Conservation (phyloP, 1,140 invertebrate species). For the Cydia pomonella region DNA sequence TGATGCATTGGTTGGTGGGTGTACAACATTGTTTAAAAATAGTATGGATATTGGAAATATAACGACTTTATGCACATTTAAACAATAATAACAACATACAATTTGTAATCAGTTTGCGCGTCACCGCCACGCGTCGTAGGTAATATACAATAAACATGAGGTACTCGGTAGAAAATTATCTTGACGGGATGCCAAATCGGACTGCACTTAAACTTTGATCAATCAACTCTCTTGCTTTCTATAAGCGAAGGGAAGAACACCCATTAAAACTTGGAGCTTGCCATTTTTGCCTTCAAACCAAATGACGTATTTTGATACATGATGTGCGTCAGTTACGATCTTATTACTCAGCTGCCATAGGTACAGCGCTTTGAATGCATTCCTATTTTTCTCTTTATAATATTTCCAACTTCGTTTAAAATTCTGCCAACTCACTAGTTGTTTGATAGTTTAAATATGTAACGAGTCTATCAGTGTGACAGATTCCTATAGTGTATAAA, state of each 20-base stretch:
- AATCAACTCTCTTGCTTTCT: background rate
- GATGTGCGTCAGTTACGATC: background rate
- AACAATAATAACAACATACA: too few species aligned
- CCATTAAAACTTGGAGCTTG: constrained; percentile 36
- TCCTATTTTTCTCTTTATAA: constrained; percentile 26
- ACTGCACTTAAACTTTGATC: background rate
- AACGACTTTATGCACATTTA: too few species aligned
- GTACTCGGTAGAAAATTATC: too few species aligned
- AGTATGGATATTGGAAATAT: too few species aligned
- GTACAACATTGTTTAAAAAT: too few species aligned
- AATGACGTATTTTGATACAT: background rate
- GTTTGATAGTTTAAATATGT: constrained; percentile 3
- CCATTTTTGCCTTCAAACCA: background rate
- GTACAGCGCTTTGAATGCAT: constrained; percentile 20
- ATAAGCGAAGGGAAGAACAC: background rate
- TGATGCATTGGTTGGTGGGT: too few species aligned
- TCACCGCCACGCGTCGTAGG: too few species aligned
- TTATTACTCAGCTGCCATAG: background rate
- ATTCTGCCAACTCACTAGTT: background rate
- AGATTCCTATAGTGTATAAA: too few species aligned
- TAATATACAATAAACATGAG: too few species aligned
- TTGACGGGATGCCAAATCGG: too few species aligned
- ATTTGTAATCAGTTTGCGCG: too few species aligned
- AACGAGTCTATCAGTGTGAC: background rate
- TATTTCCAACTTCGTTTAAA: constrained; percentile 16